These are phyloP conservation scores for Pleuronectes platessa DNA, from an alignment of 2,113 vertebrate genomes.

Conservation along the genomic window DNA sequence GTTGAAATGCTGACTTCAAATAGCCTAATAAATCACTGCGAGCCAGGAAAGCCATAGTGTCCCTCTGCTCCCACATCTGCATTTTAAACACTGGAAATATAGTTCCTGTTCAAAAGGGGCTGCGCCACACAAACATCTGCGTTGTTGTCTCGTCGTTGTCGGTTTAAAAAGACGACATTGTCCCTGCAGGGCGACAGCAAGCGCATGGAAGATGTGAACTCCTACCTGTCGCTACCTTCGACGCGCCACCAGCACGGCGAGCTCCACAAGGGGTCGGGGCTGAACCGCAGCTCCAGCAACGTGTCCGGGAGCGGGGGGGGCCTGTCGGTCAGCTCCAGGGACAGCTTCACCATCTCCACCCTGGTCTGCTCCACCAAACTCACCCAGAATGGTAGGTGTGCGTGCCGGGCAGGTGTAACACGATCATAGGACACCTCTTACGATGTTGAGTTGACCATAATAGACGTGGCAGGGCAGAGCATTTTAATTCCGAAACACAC, in stretches of 20 bases:
- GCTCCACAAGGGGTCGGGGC: constrained; percentile 77
- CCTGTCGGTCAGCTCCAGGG: constrained; percentile 91
- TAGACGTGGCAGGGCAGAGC: background rate
- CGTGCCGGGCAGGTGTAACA: constrained; percentile 5
- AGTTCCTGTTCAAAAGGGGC: constrained; percentile 2
- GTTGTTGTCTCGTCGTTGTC: background rate
- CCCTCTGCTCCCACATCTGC: background rate
- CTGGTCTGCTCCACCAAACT: constrained; percentile 98
- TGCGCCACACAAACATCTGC: background rate
- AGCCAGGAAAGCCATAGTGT: background rate
- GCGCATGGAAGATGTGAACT: constrained; percentile 93
- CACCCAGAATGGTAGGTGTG: constrained; percentile 92
- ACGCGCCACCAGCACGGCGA: constrained; percentile 85
- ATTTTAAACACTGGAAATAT: constrained; percentile 12
- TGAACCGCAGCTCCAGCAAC: constrained; percentile 87
- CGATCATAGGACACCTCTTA: background rate
- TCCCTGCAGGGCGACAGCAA: constrained; percentile 92
- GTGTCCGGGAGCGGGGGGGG: constrained; percentile 77
- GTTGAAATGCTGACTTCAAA: background rate
- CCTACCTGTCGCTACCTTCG: constrained; percentile 88
- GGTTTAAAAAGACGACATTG: background rate
- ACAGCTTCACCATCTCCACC: constrained; percentile 91
- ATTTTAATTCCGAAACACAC: constrained; percentile 4
- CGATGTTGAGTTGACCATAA: constrained; percentile 12
- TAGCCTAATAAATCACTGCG: constrained; percentile 19